Base-by-base conservation (phyloP, 92 coral and sea anemone species). In the Montipora capitata region DNA sequence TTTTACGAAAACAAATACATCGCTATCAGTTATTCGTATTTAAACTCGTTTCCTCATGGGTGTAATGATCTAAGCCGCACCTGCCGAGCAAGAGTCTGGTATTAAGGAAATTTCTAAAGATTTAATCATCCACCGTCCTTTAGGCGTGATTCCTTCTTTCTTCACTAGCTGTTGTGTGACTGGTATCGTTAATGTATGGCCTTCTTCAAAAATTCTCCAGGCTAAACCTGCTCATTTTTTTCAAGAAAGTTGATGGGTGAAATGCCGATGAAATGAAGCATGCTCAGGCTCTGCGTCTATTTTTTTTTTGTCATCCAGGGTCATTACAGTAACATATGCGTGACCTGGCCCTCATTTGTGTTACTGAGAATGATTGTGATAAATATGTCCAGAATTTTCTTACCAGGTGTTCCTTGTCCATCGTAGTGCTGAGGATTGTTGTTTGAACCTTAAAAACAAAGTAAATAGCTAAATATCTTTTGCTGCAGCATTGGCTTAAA, bases 371-470 rank as follows among this genome's bases (percentile, higher is more conserved):
- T 48, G 52, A 48, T 48, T 48, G 52, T 48, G 7, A 48, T 48
- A 2, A 48, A 48, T 48, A 48, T 48, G 52, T 1, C 52, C 52
- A 48, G 52, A 0, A 48, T 48, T 48, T 48, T 48, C 87, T 78
- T 72, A 90, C 93, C 77, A 35, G 86, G 78, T 68, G 54, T 65
- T 61, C 90, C 93, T 85, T 90, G 80, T 51, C 93, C 90, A 13
- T 20, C 93, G 58, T 90, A 79, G 81, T 88, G 68, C n/a, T 72
- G 88, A 84, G 52, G 52, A 10, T 90, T 87, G 51, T 87, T 72
- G 54, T 90, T 90, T 38, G 94, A 90, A 85, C 94, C 94, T 90
- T n/a, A n/a, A 44, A 45, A 74, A 27, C 4, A 20, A 9, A 44
- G 13, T 14, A 17, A 14, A 40, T 11, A 5, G 54, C 12, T 6